Evolutionary conservation across 2,113 vertebrate species (phyloP), one percentile per base, ranked within the genome.

Genomic region (Hiodon alosoides): DNA sequence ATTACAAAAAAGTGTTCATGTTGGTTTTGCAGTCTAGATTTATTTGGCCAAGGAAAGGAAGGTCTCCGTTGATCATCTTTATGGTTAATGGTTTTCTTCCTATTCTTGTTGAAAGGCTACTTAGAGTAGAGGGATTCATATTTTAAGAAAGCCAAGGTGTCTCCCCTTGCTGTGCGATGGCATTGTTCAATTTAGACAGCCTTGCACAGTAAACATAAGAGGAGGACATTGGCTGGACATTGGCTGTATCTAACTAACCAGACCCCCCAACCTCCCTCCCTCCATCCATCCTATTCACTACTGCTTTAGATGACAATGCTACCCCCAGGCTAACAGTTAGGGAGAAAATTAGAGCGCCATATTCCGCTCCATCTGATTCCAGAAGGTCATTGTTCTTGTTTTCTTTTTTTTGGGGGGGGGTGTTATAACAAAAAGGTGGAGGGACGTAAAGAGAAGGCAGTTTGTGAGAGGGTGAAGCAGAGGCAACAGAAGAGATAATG

Each of bases 291-390:
- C 79, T 68, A 55, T 53, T 8, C 6, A 7, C 11, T 9, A 4
- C 14, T 61, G 7, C 68, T 9, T 4, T 16, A 69, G 51, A 69
- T 69, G 68, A 54, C 68, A 31, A 17, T 17, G 50, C 50, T 54
- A 46, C 52, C 52, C 68, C 53, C 75, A 69, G 89, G 90, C 89
- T 85, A 76, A 80, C 81, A 87, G 87, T 87, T 84, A 88, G 83
- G 57, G 48, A 53, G 53, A 54, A 79, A 81, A 89, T 89, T 83
- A 84, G 74, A 76, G 83, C 64, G 16, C 79, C 73, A 80, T 78
- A 84, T 92, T 91, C 85, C 48, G 83, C 88, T 79, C 87, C 82
- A 88, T 72, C 84, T 84, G 80, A 75, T 80, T 31, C 74, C 78
- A 79, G 87, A 92, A 92, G 90, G 91, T 90, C 85, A 79, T 53